These are phyloP conservation scores for Xenopus petersii DNA, from an alignment of 2,797 vertebrate species.

Conservation along the genomic window DNA sequence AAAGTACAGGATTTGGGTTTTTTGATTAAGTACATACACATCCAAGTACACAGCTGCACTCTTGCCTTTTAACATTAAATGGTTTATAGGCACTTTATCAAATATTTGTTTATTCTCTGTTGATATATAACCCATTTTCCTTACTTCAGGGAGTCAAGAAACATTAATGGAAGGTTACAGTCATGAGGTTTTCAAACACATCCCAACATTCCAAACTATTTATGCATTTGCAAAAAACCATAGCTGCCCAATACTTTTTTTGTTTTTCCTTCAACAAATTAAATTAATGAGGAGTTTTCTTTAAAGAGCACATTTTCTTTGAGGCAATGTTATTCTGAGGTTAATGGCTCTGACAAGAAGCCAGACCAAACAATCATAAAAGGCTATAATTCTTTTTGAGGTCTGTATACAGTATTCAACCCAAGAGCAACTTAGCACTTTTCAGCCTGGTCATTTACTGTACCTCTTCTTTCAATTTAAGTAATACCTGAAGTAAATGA, in stretches of 20 bases:
- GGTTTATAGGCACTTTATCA: slow-evolving; percentile 17
- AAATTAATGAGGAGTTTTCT: slow-evolving; percentile 61
- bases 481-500: slow-evolving; percentile 15
- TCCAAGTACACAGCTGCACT: neutral
- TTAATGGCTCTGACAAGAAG: slow-evolving; percentile 66
- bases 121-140: slow-evolving; percentile 38
- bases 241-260: slow-evolving; percentile 49
- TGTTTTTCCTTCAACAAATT: slow-evolving; percentile 60
- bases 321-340: slow-evolving; percentile 63
- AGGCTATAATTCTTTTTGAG: slow-evolving; percentile 64
- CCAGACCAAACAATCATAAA: slow-evolving; percentile 67
- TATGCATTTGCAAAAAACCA: slow-evolving; percentile 40
- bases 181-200: slow-evolving; percentile 34
- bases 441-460: slow-evolving; percentile 50
- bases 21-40: neutral
- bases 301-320: slow-evolving; percentile 60
- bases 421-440: slow-evolving; percentile 54
- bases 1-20: no score
- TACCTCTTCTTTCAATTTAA: slow-evolving; percentile 33
- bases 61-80: neutral
- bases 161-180: slow-evolving; percentile 35
- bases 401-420: slow-evolving; percentile 52
- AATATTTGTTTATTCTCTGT: slow-evolving; percentile 9
- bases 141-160: slow-evolving; percentile 27
- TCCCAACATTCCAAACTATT: slow-evolving; percentile 51